A percentile compares a stretch with the other conserved stretches of the same genome.
Evolutionary conservation across 2,113 vertebrate species (phyloP).

Genomic region (Tangachromis dhanisi): DNA sequence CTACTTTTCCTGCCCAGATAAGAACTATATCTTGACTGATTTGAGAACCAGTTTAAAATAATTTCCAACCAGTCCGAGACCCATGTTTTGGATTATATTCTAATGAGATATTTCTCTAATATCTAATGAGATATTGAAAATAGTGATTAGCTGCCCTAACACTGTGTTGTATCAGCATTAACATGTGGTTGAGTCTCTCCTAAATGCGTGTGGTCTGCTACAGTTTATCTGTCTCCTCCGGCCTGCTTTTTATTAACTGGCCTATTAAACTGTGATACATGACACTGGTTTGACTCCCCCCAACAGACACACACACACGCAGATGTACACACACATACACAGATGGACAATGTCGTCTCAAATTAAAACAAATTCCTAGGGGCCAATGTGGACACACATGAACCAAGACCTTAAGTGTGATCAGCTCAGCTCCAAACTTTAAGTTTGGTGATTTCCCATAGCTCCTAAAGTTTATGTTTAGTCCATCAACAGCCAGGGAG

Average conservation of each 20-base stretch:
- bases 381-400: not conserved
- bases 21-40: not conserved
- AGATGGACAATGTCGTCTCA: not conserved
- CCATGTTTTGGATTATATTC: not conserved
- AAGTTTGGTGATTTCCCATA: not conserved
- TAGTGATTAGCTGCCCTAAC: not conserved
- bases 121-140: not conserved
- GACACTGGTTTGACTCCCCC: slow-evolving; percentile 16
- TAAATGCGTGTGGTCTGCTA: slow-evolving; percentile 38
- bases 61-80: not conserved
- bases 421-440: not conserved
- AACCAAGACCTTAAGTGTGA: not conserved
- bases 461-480: not conserved
- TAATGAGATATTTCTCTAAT: not conserved
- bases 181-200: not conserved
- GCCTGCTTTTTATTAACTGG: slow-evolving; percentile 58
- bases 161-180: not conserved
- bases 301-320: not conserved
- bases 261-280: slow-evolving; percentile 53
- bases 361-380: not conserved
- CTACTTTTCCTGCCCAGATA: not conserved
- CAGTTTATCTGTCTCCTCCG: slow-evolving; percentile 30
- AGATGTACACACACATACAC: not conserved
- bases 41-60: not conserved
- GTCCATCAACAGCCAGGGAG: not conserved